These are phyloP conservation scores for Orthonychiurus folsomi DNA, from an alignment of 2,888 invertebrate genomes.

Conservation along the genomic window DNA sequence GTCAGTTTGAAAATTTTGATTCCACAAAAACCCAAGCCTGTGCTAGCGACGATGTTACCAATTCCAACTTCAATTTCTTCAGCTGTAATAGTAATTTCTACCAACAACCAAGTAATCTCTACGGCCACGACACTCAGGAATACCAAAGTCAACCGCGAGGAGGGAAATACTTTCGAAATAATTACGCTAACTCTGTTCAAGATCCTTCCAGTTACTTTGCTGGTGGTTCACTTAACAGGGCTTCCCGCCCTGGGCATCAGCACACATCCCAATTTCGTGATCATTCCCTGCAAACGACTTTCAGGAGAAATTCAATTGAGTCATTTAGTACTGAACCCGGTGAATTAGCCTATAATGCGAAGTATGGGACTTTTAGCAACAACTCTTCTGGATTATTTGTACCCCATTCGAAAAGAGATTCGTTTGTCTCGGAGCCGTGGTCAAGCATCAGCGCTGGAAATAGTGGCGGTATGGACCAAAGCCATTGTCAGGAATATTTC, in stretches of 20 bases:
- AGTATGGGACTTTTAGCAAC: conserved; percentile 25
- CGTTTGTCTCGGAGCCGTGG: background rate
- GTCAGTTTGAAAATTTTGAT: background rate
- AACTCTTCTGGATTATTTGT: background rate
- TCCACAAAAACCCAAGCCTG: too few relatives aligned
- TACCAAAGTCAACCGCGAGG: conserved; percentile 1
- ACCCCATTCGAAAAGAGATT: background rate
- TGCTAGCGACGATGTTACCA: background rate
- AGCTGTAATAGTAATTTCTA: background rate
- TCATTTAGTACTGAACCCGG: conserved; percentile 39
- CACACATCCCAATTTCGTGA: conserved; percentile 6
- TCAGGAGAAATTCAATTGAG: conserved; percentile 39
- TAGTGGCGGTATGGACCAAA: too few relatives aligned
- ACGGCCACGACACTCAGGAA: conserved; percentile 14
- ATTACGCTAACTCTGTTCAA: background rate
- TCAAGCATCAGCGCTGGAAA: too few relatives aligned
- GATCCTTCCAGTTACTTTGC: background rate
- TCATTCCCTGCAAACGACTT: conserved; percentile 19
- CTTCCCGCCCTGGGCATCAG: background rate
- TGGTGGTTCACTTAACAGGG: background rate
- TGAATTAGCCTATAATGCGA: conserved; percentile 32
- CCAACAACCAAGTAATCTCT: conserved; percentile 4
- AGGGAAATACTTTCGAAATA: background rate
- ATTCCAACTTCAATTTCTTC: background rate
- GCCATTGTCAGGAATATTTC: too few relatives aligned